Percentiles rank a stretch among this genome's conserved stretches.
Conservation (phyloP, 1,140 invertebrate species). For the Nephotettix cincticeps region DNA sequence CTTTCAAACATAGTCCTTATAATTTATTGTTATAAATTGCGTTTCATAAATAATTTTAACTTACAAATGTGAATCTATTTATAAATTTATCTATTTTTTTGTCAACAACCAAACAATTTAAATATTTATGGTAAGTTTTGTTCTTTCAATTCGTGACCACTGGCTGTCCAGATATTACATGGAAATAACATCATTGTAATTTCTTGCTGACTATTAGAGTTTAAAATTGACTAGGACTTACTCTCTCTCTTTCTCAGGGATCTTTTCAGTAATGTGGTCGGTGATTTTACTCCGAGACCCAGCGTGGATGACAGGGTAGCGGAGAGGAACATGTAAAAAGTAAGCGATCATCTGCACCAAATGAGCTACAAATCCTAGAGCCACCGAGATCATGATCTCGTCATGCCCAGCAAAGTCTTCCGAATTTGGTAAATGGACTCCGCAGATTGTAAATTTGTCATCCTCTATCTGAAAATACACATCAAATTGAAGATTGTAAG, state of each 20-base stretch:
- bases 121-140: too few species aligned
- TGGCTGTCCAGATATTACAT: too few species aligned
- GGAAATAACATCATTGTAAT: too few species aligned
- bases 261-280: constrained; percentile 70
- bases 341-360: constrained; percentile 74
- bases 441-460: constrained; percentile 64
- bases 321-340: constrained; percentile 76
- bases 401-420: constrained; percentile 61
- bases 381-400: constrained; percentile 68
- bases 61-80: too few species aligned
- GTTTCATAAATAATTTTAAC: too few species aligned
- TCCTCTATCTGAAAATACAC: constrained; percentile 51
- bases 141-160: too few species aligned
- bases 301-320: constrained; percentile 73
- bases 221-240: constrained; percentile 53
- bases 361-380: constrained; percentile 79
- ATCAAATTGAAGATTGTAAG: constrained; percentile 2
- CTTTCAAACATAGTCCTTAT: too few species aligned
- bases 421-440: constrained; percentile 72
- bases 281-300: constrained; percentile 75
- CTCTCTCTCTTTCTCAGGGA: constrained; percentile 74
- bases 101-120: too few species aligned
- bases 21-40: too few species aligned
- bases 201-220: too few species aligned
- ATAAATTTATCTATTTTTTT: too few species aligned